Evolutionary conservation across 2,888 invertebrate genomes (phyloP).

Genomic region (Drosophila picticornis): DNA sequence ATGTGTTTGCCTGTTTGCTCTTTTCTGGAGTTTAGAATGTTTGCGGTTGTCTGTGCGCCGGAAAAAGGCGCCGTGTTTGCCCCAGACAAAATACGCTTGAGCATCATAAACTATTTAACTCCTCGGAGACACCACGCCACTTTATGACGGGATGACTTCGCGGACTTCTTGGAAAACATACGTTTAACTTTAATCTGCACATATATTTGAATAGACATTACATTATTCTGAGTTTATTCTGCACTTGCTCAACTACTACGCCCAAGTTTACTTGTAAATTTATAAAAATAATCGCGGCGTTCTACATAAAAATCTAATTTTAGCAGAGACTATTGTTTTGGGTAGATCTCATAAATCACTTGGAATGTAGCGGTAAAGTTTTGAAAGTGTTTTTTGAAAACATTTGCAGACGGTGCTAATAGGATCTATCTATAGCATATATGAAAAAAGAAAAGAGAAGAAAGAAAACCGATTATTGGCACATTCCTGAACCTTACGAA

Average conservation of each 20-base stretch:
- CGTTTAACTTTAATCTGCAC: conserved; percentile 7
- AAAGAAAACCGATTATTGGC: background rate
- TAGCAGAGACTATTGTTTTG: conserved; percentile 36
- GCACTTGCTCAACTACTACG: background rate
- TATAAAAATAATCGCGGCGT: background rate
- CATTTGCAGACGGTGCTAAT: conserved; percentile 7
- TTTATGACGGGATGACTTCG: conserved; percentile 27
- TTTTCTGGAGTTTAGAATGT: conserved; percentile 54
- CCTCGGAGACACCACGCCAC: conserved; percentile 25
- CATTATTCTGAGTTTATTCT: background rate
- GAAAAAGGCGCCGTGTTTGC: conserved; percentile 29
- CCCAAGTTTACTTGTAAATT: background rate
- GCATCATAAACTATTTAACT: conserved; percentile 56
- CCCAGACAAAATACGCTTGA: conserved; percentile 46
- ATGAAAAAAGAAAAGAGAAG: background rate
- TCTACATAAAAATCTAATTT: conserved; percentile 48
- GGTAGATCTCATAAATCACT: conserved; percentile 45
- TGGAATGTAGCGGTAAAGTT: conserved; percentile 25
- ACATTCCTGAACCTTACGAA: conserved; percentile 9
- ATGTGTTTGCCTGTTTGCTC: conserved; percentile 28
- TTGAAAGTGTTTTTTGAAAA: conserved; percentile 21
- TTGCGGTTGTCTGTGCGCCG: conserved; percentile 49
- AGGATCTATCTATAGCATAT: background rate
- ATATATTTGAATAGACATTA: background rate
- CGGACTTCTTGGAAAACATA: conserved; percentile 14